phyloP scores from a whole-genome alignment of 2,888 invertebrate genomes.

The Liposcelis brunnea region DNA sequence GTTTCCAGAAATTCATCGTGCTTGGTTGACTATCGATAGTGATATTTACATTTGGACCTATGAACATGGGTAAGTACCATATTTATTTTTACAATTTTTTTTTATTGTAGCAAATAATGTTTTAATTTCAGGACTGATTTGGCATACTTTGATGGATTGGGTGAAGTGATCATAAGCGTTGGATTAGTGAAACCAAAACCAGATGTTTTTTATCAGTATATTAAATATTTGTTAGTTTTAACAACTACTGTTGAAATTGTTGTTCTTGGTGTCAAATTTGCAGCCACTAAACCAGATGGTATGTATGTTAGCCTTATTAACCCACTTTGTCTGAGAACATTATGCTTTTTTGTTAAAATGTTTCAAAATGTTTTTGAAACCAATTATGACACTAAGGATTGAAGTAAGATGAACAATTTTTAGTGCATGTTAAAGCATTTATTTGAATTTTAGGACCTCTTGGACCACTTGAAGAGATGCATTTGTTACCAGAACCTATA shows the following conservation, averaged over 20 bases:
- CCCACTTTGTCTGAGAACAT: conserved; percentile 4
- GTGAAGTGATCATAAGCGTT: conserved; percentile 85
- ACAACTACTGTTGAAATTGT: conserved; percentile 92
- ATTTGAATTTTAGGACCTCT: conserved; percentile 22
- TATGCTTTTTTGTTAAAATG: neutral
- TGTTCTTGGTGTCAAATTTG: conserved; percentile 53
- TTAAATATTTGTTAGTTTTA: conserved; percentile 77
- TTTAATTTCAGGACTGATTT: conserved; percentile 60
- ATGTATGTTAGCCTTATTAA: conserved; percentile 15
- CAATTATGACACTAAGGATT: neutral
- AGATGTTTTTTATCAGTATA: conserved; percentile 76
- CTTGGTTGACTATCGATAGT: conserved; percentile 95
- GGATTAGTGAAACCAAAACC: conserved; percentile 76
- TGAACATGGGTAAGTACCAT: conserved; percentile 53
- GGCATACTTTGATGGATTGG: conserved; percentile 90
- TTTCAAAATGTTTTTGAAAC: neutral
- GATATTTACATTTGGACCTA: conserved; percentile 98
- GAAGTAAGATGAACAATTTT: neutral
- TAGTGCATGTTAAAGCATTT: too few relatives aligned
- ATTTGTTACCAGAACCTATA: conserved; percentile 85
- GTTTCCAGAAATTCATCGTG: conserved; percentile 88
- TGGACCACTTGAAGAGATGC: conserved; percentile 53
- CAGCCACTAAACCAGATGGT: conserved; percentile 23
- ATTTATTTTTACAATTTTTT: conserved; percentile 9
- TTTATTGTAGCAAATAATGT: conserved; percentile 8